Evolutionary conservation across 2,797 vertebrate species (phyloP).

Genomic region (Enteromius thamalakanensis): DNA sequence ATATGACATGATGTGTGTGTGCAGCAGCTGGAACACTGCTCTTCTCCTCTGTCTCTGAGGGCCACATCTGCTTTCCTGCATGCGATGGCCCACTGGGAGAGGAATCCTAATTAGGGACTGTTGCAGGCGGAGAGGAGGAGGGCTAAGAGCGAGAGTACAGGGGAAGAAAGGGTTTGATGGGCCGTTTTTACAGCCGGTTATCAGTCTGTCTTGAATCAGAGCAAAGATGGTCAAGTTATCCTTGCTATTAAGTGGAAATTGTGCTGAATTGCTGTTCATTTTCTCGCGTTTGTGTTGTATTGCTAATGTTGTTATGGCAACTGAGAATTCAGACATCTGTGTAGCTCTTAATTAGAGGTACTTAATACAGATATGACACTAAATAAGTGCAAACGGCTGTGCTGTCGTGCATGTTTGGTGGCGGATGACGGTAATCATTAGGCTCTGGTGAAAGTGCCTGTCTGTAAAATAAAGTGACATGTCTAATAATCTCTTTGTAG

Average conservation of each 20-base stretch:
- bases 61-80: conserved; percentile 81
- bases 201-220: conserved; percentile 19
- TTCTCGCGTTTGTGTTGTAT: background rate
- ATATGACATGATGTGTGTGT: conserved; percentile 65
- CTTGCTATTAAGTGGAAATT: conserved; percentile 9
- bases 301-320: conserved; percentile 34
- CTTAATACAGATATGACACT: conserved; percentile 17
- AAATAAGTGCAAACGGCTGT: background rate
- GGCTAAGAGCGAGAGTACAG: conserved; percentile 63
- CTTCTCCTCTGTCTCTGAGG: conserved; percentile 63
- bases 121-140: conserved; percentile 69
- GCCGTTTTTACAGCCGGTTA: conserved; percentile 7
- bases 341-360: conserved; percentile 25
- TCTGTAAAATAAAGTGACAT: background rate
- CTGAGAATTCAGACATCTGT: conserved; percentile 13
- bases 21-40: conserved; percentile 56
- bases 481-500: background rate
- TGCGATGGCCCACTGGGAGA: conserved; percentile 72
- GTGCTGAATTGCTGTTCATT: background rate
- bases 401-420: background rate
- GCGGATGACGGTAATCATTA: background rate
- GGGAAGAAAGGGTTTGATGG: conserved; percentile 18
- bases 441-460: background rate
- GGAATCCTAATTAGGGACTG: conserved; percentile 81
- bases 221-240: conserved; percentile 16